Evolutionary conservation across 2,888 invertebrate genomes (phyloP), one percentile per base, ranked within the genome.

Genomic region (Drosophila planitibia): DNA sequence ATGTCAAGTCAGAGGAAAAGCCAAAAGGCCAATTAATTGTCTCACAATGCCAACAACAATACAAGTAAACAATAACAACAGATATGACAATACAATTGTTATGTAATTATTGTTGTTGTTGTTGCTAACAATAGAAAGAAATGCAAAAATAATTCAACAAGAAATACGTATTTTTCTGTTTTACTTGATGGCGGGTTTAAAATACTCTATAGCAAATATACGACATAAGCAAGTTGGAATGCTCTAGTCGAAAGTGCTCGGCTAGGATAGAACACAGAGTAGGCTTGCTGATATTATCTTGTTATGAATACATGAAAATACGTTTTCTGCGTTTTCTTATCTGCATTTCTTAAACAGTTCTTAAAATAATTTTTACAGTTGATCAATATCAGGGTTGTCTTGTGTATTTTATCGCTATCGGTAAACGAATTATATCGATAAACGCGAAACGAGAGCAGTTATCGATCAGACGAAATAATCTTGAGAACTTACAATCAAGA

Each of bases 101-200:
- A 61, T 65, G 51, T 58, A 70, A 68, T 69, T 66, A 55, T 76
- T 75, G 62, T 67, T 73, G 73, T 75, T 75, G 66, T 64, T 73
- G 70, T 62, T 62, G 58, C 72, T 76, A 73, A 68, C 71, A 88
- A 79, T 79, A 70, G 47, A 59, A 72, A 41, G 47, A 69, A 55
- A 39, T 44, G 49, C 47, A 71, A 64, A 55, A 57, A 30, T 63
- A 49, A 52, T 22, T 49, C 55, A 59, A 41, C 62, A 62, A 79
- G 37, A 39, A 37, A 16, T 6, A 63, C 6, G 30, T 30, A 30
- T 47, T n/a, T 41, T 41, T n/a, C 5, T 19, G 1, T n/a, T n/a
- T 41, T 41, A 2, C n/a, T 10, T 41, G n/a, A 49, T 30, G 19
- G 1, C 25, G 66, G 32, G 22, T 3, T 41, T 14, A 68, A 33